Evolutionary conservation across 2,113 vertebrate genomes (phyloP).

Genomic region (Numenius arquata): DNA sequence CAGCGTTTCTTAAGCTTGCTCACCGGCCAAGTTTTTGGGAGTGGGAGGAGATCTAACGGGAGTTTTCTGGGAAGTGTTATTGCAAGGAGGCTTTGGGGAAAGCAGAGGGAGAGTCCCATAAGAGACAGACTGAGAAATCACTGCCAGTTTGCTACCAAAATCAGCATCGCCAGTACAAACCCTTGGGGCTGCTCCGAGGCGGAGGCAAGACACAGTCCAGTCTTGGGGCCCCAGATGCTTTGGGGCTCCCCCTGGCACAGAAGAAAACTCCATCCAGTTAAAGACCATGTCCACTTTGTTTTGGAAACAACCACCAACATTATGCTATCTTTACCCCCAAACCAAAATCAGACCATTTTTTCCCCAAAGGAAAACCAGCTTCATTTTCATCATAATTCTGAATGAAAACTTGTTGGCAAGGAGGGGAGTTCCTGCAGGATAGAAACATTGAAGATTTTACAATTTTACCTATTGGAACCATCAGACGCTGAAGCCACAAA

Average conservation of each 20-base stretch:
- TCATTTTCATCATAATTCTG: not conserved
- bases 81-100: not conserved
- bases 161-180: not conserved
- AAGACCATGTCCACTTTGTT: not conserved
- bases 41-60: not conserved
- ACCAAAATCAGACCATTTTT: not conserved
- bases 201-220: not conserved
- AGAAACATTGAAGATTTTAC: not conserved
- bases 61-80: not conserved
- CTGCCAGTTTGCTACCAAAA: not conserved
- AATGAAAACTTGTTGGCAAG: not conserved
- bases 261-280: not conserved
- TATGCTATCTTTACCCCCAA: not conserved
- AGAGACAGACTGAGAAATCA: not conserved
- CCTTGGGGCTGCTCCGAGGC: rapidly evolving
- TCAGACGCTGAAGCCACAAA: not conserved
- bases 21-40: not conserved
- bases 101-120: not conserved
- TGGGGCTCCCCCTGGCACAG: not conserved
- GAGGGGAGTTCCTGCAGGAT: not conserved
- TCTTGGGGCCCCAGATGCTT: not conserved
- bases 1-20: rapidly evolving
- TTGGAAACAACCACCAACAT: not conserved
- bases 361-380: not conserved
- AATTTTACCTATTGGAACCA: not conserved